These are phyloP conservation scores for Bombus soroeensis DNA, from an alignment of 1,140 invertebrate genomes.

Conservation along the genomic window DNA sequence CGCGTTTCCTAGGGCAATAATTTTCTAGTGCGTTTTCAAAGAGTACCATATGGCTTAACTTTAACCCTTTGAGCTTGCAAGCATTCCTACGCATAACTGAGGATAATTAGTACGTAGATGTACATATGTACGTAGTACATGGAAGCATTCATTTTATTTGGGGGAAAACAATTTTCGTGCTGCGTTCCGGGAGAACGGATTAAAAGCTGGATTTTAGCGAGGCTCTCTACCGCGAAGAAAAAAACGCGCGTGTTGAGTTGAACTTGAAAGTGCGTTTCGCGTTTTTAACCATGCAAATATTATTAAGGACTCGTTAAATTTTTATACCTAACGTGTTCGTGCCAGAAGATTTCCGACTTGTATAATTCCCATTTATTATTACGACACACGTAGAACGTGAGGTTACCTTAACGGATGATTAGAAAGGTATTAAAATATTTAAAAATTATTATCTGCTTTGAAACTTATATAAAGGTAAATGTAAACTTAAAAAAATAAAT, in stretches of 20 bases:
- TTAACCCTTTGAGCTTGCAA: conserved; percentile 10
- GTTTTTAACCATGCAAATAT: neutral
- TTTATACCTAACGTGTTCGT: no score
- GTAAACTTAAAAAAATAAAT: no score
- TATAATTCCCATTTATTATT: neutral
- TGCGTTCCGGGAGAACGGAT: neutral
- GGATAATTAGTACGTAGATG: conserved; percentile 21
- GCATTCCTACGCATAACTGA: neutral
- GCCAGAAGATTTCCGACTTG: neutral
- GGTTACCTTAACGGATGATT: no score
- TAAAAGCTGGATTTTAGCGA: conserved; percentile 18
- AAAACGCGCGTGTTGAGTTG: neutral
- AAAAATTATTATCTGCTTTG: neutral
- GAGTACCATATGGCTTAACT: neutral
- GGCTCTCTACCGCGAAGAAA: neutral
- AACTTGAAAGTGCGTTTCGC: neutral
- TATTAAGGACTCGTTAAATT: neutral
- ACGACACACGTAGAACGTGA: no score
- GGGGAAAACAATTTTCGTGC: conserved; percentile 31
- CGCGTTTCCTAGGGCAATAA: conserved; percentile 12
- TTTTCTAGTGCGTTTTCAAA: conserved; percentile 13
- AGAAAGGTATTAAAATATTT: no score
- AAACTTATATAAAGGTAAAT: no score
- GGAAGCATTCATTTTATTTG: neutral
- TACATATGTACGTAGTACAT: no score